Percentiles rank a stretch among this genome's conserved stretches.
Conservation (phyloP, 2,888 invertebrate species). For the Morinoia aosen region DNA sequence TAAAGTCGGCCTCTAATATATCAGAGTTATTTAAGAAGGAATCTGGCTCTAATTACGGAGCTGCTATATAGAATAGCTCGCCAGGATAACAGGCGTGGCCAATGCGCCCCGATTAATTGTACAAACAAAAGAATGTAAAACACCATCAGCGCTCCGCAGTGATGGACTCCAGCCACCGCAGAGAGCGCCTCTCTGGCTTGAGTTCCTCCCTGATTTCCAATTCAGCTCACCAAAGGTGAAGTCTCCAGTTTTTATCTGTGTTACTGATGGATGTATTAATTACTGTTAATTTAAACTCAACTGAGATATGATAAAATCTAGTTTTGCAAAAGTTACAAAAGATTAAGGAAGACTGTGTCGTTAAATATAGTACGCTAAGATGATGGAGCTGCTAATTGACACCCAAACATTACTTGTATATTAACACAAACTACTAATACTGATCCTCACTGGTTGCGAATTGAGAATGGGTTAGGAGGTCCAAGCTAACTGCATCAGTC, state of each 20-base stretch:
- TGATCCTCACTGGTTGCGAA: not conserved
- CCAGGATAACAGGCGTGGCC: conserved; percentile 46
- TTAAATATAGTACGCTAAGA: not conserved
- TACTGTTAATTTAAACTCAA: not conserved
- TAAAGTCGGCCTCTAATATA: conserved; percentile 7
- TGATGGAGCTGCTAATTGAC: not conserved
- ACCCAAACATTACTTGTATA: not conserved
- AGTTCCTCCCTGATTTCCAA: not conserved
- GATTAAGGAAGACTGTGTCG: not conserved
- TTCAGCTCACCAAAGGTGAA: not conserved
- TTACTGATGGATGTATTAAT: not conserved
- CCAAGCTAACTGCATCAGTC: not conserved
- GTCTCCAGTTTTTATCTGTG: not conserved
- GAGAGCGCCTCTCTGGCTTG: not conserved
- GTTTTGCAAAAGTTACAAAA: not conserved
- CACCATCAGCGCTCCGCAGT: not conserved
- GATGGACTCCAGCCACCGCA: conserved; percentile 43
- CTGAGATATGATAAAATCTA: not conserved
- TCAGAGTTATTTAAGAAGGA: conserved; percentile 47
- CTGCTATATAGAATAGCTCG: conserved; percentile 51
- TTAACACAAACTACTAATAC: not conserved
- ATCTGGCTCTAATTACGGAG: conserved; percentile 51
- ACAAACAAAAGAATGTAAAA: conserved; percentile 49
- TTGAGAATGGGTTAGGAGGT: not conserved
- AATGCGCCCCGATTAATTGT: conserved; percentile 51